Percentiles rank a stretch among this genome's conserved stretches.
phyloP scores from a whole-genome alignment of 2,888 invertebrate genomes.

The Megastigmus dorsalis region DNA sequence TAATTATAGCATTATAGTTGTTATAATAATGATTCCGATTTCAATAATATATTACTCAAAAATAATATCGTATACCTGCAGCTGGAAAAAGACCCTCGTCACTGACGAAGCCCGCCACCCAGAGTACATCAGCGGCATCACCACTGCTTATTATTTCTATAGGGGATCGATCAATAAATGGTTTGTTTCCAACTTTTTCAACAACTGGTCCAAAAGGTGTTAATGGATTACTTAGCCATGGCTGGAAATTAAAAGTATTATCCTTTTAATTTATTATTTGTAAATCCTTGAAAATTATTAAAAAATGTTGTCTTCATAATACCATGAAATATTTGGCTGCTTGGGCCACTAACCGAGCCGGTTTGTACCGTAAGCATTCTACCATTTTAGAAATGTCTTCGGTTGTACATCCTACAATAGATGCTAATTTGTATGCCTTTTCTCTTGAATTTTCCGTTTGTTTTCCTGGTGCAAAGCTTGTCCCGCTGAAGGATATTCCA shows the following conservation, averaged over 20 bases:
- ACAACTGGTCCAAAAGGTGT: not conserved
- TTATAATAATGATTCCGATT: not conserved
- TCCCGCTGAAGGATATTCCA: conserved; percentile 20
- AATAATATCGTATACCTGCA: conserved; percentile 47
- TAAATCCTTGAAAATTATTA: not conserved
- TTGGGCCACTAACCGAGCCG: conserved; percentile 78
- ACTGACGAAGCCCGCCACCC: not conserved
- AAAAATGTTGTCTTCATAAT: conserved; percentile 34
- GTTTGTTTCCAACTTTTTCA: not conserved
- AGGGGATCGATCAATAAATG: not conserved
- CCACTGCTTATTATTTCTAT: not conserved
- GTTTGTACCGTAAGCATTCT: conserved; percentile 79
- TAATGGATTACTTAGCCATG: not conserved
- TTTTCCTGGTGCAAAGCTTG: conserved; percentile 70
- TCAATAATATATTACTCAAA: not conserved
- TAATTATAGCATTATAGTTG: not conserved
- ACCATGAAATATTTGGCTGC: conserved; percentile 78
- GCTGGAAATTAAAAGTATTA: not conserved
- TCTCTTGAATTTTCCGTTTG: conserved; percentile 73
- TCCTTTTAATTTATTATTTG: not conserved
- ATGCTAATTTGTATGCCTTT: conserved; percentile 79
- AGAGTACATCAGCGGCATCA: not conserved
- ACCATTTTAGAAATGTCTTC: conserved; percentile 77
- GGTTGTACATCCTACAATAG: conserved; percentile 80
- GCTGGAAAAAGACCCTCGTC: not conserved